Percentiles rank a stretch among this genome's conserved stretches.
These are phyloP conservation scores for Myathropa florea DNA, from an alignment of 2,888 invertebrate genomes.

Conservation along the genomic window DNA sequence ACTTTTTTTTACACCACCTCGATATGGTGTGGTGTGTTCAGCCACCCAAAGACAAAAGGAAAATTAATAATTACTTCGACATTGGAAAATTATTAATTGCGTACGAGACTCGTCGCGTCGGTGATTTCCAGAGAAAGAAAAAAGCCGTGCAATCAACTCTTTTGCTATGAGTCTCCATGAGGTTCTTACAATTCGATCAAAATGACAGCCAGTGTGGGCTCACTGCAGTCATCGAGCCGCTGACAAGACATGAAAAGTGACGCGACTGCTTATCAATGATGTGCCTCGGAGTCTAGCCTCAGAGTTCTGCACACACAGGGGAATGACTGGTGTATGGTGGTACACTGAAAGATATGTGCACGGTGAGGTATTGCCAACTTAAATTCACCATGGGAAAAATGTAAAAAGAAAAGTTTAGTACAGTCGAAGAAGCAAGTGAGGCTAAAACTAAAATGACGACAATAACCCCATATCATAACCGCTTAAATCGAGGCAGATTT, in stretches of 20 bases:
- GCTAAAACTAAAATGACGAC: no score
- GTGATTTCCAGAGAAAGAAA: slow-evolving; percentile 19
- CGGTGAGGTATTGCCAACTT: no score
- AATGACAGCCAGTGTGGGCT: slow-evolving; percentile 32
- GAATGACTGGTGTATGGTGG: not conserved
- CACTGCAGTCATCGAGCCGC: not conserved
- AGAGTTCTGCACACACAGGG: not conserved
- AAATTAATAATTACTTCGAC: slow-evolving; percentile 61
- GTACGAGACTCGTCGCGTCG: slow-evolving; percentile 11
- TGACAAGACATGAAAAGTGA: not conserved
- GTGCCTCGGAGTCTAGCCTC: not conserved
- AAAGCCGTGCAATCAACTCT: slow-evolving; percentile 37
- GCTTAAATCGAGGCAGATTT: not conserved
- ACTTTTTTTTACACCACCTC: slow-evolving; percentile 21
- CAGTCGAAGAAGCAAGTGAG: no score
- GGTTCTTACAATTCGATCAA: slow-evolving; percentile 34
- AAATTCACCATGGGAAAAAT: no score
- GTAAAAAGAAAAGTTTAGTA: no score
- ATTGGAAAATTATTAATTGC: slow-evolving; percentile 66
- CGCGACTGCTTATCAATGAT: not conserved
- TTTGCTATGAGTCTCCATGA: slow-evolving; percentile 6
- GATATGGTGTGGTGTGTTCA: slow-evolving; percentile 39
- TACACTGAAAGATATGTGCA: not conserved
- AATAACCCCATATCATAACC: not conserved
- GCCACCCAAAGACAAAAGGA: slow-evolving; percentile 59